Conservation (phyloP, 2,888 invertebrate genomes). For the Blastobasis lacticolella region DNA sequence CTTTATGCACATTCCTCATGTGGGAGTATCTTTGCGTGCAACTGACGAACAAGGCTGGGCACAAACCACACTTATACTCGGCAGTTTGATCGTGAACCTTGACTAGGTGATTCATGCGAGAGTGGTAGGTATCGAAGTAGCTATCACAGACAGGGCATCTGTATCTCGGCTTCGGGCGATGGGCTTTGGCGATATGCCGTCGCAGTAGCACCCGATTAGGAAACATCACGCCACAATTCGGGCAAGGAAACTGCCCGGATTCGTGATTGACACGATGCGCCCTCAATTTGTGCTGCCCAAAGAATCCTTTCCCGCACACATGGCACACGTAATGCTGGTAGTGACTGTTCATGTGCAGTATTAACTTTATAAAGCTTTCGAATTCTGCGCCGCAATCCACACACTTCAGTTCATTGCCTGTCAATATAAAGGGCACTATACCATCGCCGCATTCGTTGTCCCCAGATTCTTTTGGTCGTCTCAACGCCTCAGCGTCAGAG, state of each 20-base stretch:
- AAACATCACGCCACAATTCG: slow-evolving; percentile 52
- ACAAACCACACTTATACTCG: slow-evolving; percentile 38
- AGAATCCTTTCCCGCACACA: slow-evolving; percentile 61
- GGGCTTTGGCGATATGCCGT: slow-evolving; percentile 30
- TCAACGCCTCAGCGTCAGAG: slow-evolving; percentile 15
- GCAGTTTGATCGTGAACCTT: slow-evolving; percentile 35
- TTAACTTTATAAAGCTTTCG: slow-evolving; percentile 37
- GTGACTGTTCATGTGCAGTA: slow-evolving; percentile 58
- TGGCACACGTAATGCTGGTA: slow-evolving; percentile 55
- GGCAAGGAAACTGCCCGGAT: slow-evolving; percentile 45
- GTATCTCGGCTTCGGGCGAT: slow-evolving; percentile 40
- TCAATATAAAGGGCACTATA: slow-evolving; percentile 42
- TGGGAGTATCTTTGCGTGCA: slow-evolving; percentile 50
- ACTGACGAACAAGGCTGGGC: slow-evolving; percentile 38
- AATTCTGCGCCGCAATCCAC: slow-evolving; percentile 32
- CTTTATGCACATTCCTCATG: slow-evolving; percentile 43
- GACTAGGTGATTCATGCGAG: slow-evolving; percentile 37
- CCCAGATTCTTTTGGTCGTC: not conserved
- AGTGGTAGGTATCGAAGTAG: slow-evolving; percentile 38
- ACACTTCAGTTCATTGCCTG: slow-evolving; percentile 37
- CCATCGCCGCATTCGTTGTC: slow-evolving; percentile 29
- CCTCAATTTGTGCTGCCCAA: slow-evolving; percentile 48
- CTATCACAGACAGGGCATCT: slow-evolving; percentile 43
- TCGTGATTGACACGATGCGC: slow-evolving; percentile 52
- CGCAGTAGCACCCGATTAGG: slow-evolving; percentile 31